A percentile compares a stretch with the other conserved stretches of the same genome.
phyloP scores from a whole-genome alignment of 2,888 invertebrate genomes.

The Drosophila birchii region DNA sequence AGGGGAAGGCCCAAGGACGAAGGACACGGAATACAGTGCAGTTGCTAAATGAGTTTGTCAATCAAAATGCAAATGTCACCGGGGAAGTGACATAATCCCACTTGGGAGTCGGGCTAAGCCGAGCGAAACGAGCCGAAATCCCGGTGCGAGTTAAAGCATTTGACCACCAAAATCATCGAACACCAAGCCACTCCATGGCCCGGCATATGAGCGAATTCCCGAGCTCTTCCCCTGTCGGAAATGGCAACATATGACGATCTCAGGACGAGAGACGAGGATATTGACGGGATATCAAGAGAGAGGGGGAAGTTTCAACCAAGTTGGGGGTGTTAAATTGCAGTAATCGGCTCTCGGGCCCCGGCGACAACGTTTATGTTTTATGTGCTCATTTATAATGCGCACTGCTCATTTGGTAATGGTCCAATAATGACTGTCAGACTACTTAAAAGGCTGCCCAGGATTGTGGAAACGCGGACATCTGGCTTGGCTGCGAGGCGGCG shows the following conservation, averaged over 20 bases:
- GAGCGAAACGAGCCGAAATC: conserved; percentile 74
- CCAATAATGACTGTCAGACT: conserved; percentile 77
- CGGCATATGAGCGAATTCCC: conserved; percentile 70
- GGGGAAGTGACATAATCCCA: conserved; percentile 83
- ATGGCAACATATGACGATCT: conserved; percentile 70
- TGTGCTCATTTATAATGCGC: conserved; percentile 78
- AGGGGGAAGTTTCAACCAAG: conserved; percentile 17
- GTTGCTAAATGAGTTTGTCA: conserved; percentile 79
- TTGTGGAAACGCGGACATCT: conserved; percentile 80
- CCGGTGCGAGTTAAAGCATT: conserved; percentile 81
- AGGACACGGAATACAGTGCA: conserved; percentile 29
- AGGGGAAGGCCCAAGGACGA: conserved; percentile 12
- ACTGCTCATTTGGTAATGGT: conserved; percentile 81
- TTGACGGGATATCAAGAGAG: conserved; percentile 12
- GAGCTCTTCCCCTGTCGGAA: conserved; percentile 51
- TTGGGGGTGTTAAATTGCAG: conserved; percentile 80
- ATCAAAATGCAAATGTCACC: conserved; percentile 84
- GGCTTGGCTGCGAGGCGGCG: conserved; percentile 34
- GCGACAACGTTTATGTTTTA: conserved; percentile 81
- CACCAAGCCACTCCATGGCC: conserved; percentile 19
- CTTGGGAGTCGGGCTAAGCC: conserved; percentile 80
- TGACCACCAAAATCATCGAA: conserved; percentile 67
- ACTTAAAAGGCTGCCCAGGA: conserved; percentile 57
- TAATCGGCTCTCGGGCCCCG: conserved; percentile 79
- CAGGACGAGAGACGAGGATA: conserved; percentile 13